phyloP scores from a whole-genome alignment of 2,888 invertebrate species.

The Isotomurus palustris region DNA sequence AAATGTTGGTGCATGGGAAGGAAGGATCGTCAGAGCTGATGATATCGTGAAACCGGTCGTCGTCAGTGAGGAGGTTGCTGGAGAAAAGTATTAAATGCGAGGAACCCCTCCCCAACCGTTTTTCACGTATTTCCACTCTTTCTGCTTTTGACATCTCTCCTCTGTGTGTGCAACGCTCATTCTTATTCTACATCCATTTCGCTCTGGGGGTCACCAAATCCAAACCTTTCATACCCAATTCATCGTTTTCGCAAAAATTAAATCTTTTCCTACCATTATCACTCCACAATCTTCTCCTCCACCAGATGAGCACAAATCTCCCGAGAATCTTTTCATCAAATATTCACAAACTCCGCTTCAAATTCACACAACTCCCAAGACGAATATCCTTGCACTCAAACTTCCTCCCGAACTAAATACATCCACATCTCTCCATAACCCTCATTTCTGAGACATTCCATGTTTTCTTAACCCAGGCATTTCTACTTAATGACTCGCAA shows the following conservation, averaged over 20 bases:
- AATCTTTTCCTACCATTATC: slow-evolving; percentile 10
- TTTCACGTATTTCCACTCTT: slow-evolving; percentile 29
- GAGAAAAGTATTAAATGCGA: slow-evolving; percentile 31
- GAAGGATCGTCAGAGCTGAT: slow-evolving; percentile 18
- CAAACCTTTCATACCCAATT: slow-evolving; percentile 5
- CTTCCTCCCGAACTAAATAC: no score
- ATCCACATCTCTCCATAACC: no score
- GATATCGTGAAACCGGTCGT: slow-evolving; percentile 23
- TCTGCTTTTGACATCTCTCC: slow-evolving; percentile 47
- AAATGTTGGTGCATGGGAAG: neutral
- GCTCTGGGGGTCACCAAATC: slow-evolving; percentile 35
- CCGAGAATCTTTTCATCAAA: no score
- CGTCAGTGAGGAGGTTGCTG: slow-evolving; percentile 6
- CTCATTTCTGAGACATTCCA: no score
- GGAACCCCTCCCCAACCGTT: slow-evolving; percentile 40
- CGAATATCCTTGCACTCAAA: no score
- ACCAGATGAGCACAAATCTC: no score
- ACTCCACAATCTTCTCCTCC: slow-evolving; percentile 8
- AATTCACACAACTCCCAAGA: no score
- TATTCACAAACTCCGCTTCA: no score
- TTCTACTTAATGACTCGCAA: no score
- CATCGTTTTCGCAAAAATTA: slow-evolving; percentile 5
- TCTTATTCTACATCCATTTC: slow-evolving; percentile 21
- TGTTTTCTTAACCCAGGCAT: no score
- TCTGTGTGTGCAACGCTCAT: slow-evolving; percentile 35